A percentile compares a stretch with the other conserved stretches of the same genome.
These are phyloP conservation scores for Carcinoscorpius rotundicauda DNA, from an alignment of 1,140 invertebrate genomes.

Conservation along the genomic window DNA sequence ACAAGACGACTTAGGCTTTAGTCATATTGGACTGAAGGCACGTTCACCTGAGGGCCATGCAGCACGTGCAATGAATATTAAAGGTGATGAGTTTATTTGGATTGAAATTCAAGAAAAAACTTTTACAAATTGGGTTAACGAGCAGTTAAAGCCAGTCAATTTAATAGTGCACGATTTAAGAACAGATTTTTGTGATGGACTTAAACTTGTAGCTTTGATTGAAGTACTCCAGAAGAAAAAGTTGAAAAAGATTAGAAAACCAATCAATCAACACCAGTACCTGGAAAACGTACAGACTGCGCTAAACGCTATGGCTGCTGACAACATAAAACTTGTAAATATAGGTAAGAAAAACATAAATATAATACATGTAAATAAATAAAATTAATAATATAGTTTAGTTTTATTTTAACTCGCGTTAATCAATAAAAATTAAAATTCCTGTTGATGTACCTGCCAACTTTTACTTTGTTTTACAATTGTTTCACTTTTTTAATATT, in stretches of 20 bases:
- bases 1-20: constrained; percentile 9
- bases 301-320: constrained; percentile 83
- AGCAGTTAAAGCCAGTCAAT: constrained; percentile 52
- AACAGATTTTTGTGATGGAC: constrained; percentile 78
- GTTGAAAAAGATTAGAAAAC: constrained; percentile 54
- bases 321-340: constrained; percentile 94
- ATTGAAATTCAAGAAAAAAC: constrained; percentile 95
- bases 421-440: too few relatives aligned
- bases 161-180: constrained; percentile 58
- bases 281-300: constrained; percentile 92
- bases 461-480: too few relatives aligned
- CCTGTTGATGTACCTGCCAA: too few relatives aligned
- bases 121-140: constrained; percentile 96
- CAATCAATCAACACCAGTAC: constrained; percentile 87
- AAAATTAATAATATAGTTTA: too few relatives aligned
- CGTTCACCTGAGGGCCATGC: constrained; percentile 81
- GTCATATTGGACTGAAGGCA: constrained; percentile 55
- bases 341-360: constrained; percentile 57
- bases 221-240: constrained; percentile 73
- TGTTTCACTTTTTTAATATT: too few relatives aligned
- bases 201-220: constrained; percentile 76
- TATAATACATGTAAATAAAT: too few relatives aligned
- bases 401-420: too few relatives aligned
- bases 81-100: constrained; percentile 86
- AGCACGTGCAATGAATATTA: constrained; percentile 82